Percentiles rank a stretch among this genome's conserved stretches.
These are phyloP conservation scores for Drosophila rubida DNA, from an alignment of 2,888 invertebrate genomes.

Conservation along the genomic window DNA sequence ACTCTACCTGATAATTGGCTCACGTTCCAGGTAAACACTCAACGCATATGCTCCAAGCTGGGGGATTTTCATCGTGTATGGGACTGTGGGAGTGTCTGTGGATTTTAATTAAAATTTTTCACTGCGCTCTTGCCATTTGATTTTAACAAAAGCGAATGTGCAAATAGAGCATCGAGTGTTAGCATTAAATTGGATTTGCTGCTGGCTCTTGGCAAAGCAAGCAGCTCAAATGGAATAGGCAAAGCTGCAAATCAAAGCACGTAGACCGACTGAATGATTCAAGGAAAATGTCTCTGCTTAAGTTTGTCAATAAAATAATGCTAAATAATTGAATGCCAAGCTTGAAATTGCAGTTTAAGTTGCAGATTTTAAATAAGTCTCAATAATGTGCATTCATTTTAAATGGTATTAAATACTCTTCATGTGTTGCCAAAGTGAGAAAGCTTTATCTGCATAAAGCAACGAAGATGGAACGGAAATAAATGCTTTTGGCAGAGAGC, in stretches of 20 bases:
- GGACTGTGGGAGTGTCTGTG: conserved; percentile 50
- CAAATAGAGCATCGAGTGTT: conserved; percentile 48
- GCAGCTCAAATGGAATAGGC: neutral
- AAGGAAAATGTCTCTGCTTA: neutral
- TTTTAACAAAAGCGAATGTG: conserved; percentile 53
- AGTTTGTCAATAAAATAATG: neutral
- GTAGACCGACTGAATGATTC: neutral
- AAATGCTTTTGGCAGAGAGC: neutral
- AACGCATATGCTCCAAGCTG: conserved; percentile 62
- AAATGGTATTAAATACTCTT: neutral
- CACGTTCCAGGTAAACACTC: conserved; percentile 78
- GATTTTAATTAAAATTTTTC: conserved; percentile 64
- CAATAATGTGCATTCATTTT: neutral
- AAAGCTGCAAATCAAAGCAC: conserved; percentile 10
- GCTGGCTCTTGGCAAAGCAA: neutral
- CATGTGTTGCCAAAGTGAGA: too few species aligned
- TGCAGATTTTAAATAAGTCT: neutral
- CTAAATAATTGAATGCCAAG: neutral
- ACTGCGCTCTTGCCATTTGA: conserved; percentile 51
- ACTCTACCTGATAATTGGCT: conserved; percentile 70
- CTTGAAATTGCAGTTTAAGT: neutral
- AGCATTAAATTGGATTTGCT: conserved; percentile 23
- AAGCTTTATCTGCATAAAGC: too few species aligned
- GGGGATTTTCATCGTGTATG: conserved; percentile 12
- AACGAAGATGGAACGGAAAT: neutral